Base-by-base conservation (phyloP, 2,113 vertebrate genomes). In the Plestiodon gilberti region DNA sequence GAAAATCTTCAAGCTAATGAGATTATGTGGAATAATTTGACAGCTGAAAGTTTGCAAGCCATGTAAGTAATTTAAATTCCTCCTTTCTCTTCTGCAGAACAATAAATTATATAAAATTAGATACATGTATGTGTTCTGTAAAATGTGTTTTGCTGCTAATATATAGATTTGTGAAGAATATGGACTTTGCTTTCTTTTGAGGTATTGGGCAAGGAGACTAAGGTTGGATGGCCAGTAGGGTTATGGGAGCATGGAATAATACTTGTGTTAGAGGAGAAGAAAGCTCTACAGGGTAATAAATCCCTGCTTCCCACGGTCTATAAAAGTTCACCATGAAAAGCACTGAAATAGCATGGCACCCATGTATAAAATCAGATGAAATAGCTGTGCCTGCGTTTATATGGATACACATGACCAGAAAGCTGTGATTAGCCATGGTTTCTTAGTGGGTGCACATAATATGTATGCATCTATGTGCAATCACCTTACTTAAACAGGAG, bases 11-110 rank as follows among this genome's bases (percentile, higher is more conserved):
- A 98, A 81, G 98, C 97, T 89, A 98, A 99, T 94, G 98, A 99
- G 85, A 99, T 99, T 83, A 97, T 98, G 93, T 99, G 99, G 99
- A 99, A 99, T 96, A 99, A 98, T 81, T 97, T 99, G 94, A 99
- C 98, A 2, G 98, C 98, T 64, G 98, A 99, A 90, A 98, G 95
- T 95, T 97, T 99, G 87, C 98, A 98, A 96, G 92, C 95, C 88
- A 98, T 95, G 98, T 99, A 96, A 98, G 98, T 97, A 69, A n/a
- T 85, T n/a, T 79, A 85, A 76, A 61, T 62, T 0, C 78, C 14
- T 62, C 22, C 15, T 33, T 43, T 25, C 14, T 62, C 15, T 20
- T n/a, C 10, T 70, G 33, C 5, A 38, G 38, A 15, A 33, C 33
- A 55, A 7, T 20, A 71, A 57, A 14, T 82, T 3, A 70, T 70